Conservation (phyloP, 2,888 invertebrate genomes). For the Digitonthophagus gazella region DNA sequence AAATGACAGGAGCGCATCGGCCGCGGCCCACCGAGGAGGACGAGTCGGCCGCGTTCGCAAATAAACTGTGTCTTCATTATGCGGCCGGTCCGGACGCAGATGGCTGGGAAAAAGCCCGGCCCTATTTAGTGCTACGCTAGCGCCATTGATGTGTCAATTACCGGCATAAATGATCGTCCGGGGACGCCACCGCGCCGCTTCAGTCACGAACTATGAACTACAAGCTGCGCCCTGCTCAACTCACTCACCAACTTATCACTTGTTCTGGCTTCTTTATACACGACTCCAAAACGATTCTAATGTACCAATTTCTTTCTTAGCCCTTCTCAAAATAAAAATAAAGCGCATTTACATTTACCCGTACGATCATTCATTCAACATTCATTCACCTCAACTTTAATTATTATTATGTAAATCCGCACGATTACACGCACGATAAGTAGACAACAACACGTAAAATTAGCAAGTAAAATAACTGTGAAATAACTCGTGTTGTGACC, state of each 20-base stretch:
- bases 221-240: neutral
- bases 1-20: neutral
- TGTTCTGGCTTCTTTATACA: neutral
- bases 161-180: constrained; percentile 21
- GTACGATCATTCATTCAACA: neutral
- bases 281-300: no score
- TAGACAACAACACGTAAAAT: neutral
- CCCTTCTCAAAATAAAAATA: no score
- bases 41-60: neutral
- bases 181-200: neutral
- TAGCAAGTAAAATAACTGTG: neutral
- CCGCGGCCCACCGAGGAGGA: neutral
- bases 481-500: no score
- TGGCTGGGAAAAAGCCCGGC: neutral
- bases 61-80: neutral
- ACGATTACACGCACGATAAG: neutral
- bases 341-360: no score
- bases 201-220: neutral
- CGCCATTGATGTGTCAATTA: constrained; percentile 48
- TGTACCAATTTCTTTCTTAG: no score
- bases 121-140: constrained; percentile 39
- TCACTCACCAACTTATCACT: neutral
- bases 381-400: neutral
- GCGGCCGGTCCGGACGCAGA: neutral
- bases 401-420: neutral